Base-by-base conservation (phyloP, 2,797 vertebrate species). In the Carapus acus region DNA sequence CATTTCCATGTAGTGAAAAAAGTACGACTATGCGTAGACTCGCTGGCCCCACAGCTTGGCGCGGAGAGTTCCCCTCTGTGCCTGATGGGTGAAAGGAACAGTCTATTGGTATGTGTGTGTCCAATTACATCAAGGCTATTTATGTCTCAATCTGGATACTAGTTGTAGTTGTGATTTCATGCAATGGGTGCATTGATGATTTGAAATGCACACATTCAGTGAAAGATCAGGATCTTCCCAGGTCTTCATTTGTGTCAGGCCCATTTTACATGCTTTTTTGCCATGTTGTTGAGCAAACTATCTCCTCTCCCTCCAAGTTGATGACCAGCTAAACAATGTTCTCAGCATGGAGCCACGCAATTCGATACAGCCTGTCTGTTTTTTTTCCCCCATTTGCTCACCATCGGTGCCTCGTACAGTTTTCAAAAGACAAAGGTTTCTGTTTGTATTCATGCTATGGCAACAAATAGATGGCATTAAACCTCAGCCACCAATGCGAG, bases 81-180 rank as follows among this genome's bases (percentile, higher is more conserved):
- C 69, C 76, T 83, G 71, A 71, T 75, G 62, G 79, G 65, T 79
- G 74, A 76, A 80, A 77, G 63, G 78, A 72, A 47, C 59, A 69
- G 54, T 69, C 55, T 15, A 27, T 65, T 70, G 65, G 73, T 78
- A 70, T 82, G 81, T 73, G 72, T 80, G 80, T 82, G 82, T 83
- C 75, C 77, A 79, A 65, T 86, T 79, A 83, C 75, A 81, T 83
- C 65, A 65, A 77, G 62, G 58, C 77, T 87, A 73, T 86, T 87
- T 84, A 79, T 80, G 70, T 71, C 58, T 34, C 63, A 18, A 76
- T 79, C 64, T 69, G 66, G 48, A 65, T 77, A 62, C 58, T 75
- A 29, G 57, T 73, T 65, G 41, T 67, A 62, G 39, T 67, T 65
- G 51, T 78, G 37, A 58, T 60, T 58, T 67, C 7, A 44, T 43